A percentile compares a stretch with the other conserved stretches of the same genome.
Conservation (phyloP, 1,140 invertebrate genomes). For the Araneus ventricosus region DNA sequence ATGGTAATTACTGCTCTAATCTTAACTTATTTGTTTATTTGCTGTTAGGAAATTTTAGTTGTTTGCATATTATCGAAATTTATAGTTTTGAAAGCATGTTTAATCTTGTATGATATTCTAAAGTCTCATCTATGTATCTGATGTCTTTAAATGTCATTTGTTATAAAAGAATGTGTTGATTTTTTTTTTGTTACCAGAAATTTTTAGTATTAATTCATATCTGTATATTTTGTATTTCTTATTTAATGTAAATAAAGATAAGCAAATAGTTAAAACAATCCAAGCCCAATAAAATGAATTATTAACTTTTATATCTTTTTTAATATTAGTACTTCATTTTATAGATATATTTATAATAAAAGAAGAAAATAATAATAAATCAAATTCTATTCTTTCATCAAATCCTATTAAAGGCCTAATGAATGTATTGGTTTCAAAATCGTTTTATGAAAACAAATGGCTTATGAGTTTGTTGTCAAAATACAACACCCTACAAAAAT, state of each 20-base stretch:
- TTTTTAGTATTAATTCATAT: not conserved
- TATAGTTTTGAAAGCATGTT: not conserved
- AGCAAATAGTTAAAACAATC: not conserved
- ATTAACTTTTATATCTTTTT: not conserved
- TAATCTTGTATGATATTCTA: not conserved
- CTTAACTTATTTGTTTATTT: not conserved
- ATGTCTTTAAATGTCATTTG: not conserved
- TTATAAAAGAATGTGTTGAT: not conserved
- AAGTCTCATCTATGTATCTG: not conserved
- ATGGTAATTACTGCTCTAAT: not conserved
- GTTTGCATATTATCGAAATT: not conserved
- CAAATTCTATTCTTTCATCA: no score
- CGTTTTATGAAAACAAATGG: no score
- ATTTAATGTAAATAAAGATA: conserved; percentile 4
- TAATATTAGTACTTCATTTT: not conserved
- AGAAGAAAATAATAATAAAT: no score
- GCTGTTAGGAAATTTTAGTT: not conserved
- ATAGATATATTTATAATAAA: no score
- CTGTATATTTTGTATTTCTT: conserved; percentile 12
- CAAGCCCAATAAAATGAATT: not conserved
- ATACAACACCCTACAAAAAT: no score
- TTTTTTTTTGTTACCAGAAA: not conserved
- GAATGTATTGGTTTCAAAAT: no score
- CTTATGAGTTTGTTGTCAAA: no score
- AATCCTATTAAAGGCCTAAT: no score